phyloP scores from a whole-genome alignment of 30 jellyfish, hydroid and myxozoan genomes.

The Turritopsis dohrnii region DNA sequence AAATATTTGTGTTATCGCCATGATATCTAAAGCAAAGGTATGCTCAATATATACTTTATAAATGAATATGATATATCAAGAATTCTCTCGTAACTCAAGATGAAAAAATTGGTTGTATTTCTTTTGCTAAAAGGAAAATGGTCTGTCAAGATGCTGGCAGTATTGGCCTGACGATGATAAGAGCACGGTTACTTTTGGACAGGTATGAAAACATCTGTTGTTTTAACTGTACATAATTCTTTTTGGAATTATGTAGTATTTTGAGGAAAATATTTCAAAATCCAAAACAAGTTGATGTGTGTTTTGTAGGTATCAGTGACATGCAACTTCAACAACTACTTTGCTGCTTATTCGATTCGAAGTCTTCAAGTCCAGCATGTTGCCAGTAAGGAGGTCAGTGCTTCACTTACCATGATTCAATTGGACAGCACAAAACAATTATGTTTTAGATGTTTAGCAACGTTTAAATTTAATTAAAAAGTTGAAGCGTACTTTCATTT shows the following conservation, averaged over 20 bases:
- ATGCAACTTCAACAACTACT: conserved; percentile 1
- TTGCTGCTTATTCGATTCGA: conserved; percentile 25
- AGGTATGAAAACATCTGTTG: neutral
- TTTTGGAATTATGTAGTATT: too few species aligned
- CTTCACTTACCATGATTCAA: too few species aligned
- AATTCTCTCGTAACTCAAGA: too few species aligned
- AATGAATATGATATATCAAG: neutral
- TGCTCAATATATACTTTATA: neutral
- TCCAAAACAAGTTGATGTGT: too few species aligned
- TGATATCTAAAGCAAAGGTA: conserved; percentile 78
- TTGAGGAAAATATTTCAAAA: too few species aligned
- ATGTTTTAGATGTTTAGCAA: neutral
- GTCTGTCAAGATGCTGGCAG: conserved; percentile 1
- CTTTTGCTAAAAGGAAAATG: conserved; percentile 20
- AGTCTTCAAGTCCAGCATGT: conserved; percentile 18
- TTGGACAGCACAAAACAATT: too few species aligned
- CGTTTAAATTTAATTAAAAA: neutral
- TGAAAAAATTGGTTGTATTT: too few species aligned
- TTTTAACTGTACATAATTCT: too few species aligned
- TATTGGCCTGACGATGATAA: conserved; percentile 35
- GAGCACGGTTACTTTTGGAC: conserved; percentile 6
- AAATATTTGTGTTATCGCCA: conserved; percentile 53
- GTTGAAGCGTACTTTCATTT: neutral
- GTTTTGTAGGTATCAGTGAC: conserved; percentile 20
- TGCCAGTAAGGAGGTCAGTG: conserved; percentile 12